Conservation (phyloP, 2,888 invertebrate genomes). For the Athalia circularis region DNA sequence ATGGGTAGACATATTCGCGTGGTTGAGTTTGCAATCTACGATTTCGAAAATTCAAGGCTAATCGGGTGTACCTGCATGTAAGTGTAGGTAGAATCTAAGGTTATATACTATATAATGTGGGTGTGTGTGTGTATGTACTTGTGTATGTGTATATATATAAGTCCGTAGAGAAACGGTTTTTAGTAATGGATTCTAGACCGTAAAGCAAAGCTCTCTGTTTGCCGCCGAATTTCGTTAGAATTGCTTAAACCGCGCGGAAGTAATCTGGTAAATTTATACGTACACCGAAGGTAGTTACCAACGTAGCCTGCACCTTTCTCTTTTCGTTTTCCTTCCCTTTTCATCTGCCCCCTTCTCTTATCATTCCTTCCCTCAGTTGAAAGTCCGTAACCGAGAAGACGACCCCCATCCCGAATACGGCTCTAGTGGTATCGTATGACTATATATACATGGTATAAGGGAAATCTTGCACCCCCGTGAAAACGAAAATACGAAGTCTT, state of each 20-base stretch:
- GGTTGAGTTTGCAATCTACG: too few species aligned
- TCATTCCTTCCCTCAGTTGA: not conserved
- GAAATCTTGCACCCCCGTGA: not conserved
- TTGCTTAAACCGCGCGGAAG: constrained; percentile 27
- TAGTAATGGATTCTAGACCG: constrained; percentile 31
- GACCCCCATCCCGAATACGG: too few species aligned
- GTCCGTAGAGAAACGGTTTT: constrained; percentile 8
- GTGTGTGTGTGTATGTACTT: too few species aligned
- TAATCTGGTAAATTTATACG: constrained; percentile 27
- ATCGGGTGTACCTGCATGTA: too few species aligned
- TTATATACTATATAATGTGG: too few species aligned
- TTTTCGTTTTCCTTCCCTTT: not conserved
- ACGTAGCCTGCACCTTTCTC: not conserved
- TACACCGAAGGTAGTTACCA: not conserved
- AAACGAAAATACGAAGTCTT: constrained; percentile 20
- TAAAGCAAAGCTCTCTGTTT: constrained; percentile 21
- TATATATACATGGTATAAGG: not conserved
- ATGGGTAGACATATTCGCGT: too few species aligned
- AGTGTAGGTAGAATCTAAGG: too few species aligned
- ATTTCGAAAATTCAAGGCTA: too few species aligned
- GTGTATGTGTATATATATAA: not conserved
- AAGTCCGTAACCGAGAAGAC: not conserved
- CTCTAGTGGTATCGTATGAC: too few species aligned
- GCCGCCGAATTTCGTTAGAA: constrained; percentile 29
- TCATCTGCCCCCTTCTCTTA: not conserved